Percentiles rank a stretch among this genome's conserved stretches.
Conservation (phyloP, 2,888 invertebrate species). For the Odontocolon sp. region DNA sequence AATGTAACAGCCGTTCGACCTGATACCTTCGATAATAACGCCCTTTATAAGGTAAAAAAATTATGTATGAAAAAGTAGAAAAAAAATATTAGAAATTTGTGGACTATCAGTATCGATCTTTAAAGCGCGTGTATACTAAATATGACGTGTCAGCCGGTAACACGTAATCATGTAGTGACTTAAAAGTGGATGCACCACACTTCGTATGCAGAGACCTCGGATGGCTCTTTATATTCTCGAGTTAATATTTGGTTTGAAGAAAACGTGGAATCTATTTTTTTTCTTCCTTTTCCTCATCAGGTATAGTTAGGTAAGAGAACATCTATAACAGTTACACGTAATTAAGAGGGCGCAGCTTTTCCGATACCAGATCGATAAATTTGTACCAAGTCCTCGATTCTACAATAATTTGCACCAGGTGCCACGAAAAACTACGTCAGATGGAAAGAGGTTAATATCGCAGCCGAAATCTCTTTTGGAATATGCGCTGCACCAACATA, state of each 20-base stretch:
- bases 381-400: background rate
- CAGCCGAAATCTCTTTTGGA: too few species aligned
- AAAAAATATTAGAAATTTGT: background rate
- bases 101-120: background rate
- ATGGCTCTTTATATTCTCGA: background rate
- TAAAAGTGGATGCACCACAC: background rate
- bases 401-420: background rate
- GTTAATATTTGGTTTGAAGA: background rate
- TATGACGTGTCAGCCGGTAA: background rate
- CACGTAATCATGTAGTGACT: background rate
- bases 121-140: background rate
- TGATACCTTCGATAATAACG: background rate
- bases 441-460: too few species aligned
- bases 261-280: constrained; percentile 8
- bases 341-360: background rate
- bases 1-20: background rate
- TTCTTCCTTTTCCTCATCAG: background rate
- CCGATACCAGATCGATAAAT: background rate
- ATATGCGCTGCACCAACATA: too few species aligned
- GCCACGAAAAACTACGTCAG: background rate
- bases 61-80: too few species aligned
- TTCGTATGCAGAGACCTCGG: background rate
- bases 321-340: background rate
- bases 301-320: background rate
- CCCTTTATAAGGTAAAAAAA: background rate